Base-by-base conservation (phyloP, 2,113 vertebrate species). In the Morone saxatilis region DNA sequence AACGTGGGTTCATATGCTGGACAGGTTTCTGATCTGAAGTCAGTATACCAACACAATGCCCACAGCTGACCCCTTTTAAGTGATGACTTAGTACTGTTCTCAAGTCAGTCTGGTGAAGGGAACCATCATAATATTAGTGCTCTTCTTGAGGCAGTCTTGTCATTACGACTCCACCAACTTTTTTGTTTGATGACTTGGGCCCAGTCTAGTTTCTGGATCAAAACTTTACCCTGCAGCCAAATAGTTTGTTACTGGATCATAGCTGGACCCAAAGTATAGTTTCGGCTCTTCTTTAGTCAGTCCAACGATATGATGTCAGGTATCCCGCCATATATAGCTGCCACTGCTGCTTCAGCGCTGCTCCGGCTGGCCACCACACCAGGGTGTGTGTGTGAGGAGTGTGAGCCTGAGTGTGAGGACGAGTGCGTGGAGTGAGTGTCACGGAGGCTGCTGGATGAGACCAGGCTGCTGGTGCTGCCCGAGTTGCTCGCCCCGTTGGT, bases 291-390 rank as follows among this genome's bases (percentile, higher is more conserved):
- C 22, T 43, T 1, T 36, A 74, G 92, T 96, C 96, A 99, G 97
- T 99, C 98, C 96, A 99, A 95, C 0, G 98, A 99, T 87, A 99
- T 99, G 71, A 99, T 97, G 74, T 99, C 98, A 0, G 98, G 97
- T 65, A 99, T 98, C 91, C 97, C 96, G 72, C 98, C 96, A n/a
- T 99, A 99, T 91, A 99, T 96, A 17, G 96, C 96, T 3, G 97
- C 96, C 1, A 97, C 96, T 0, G 92, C 89, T 0, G 93, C 93
- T 85, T 99, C 98, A 0, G 96, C 76, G 94, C 92, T 80, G 88
- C 96, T 95, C 76, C 97, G 85, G 72, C 85, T 57, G 66, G 88
- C 86, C 83, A 88, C 74, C 70, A 86, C 91, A 86, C 83, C 92
- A 80, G 72, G 96, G 86, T 63, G 95, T 77, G 3, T 90, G 83